Evolutionary conservation across 2,797 vertebrate genomes (phyloP), one percentile per base, ranked within the genome.

Genomic region (Labroides dimidiatus): DNA sequence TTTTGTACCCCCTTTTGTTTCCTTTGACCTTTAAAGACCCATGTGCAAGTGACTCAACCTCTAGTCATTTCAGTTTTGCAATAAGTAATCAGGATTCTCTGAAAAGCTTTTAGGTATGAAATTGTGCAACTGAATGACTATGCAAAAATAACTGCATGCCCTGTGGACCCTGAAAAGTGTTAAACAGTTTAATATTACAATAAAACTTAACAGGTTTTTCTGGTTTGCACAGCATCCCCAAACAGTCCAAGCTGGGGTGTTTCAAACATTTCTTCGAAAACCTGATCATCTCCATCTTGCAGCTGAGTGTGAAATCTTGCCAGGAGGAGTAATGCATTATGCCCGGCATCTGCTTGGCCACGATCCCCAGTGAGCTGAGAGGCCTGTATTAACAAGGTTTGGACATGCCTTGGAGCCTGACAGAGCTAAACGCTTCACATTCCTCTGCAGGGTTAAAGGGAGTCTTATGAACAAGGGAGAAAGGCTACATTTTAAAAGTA

Each of bases 331-430:
- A 39, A 74, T 70, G 23, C 69, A 58, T 80, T 49, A 60, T 72
- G 44, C 49, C 23, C 14, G 10, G 75, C 73, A 82, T 82, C 74
- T 84, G 79, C 81, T 83, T 79, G 81, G 77, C 82, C 56, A 53
- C 8, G 64, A 44, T 77, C 77, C 79, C 75, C 27, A 49, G 78
- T 54, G 79, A 82, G 72, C 37, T 4, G 42, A 70, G 77, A 70
- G 77, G 84, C 87, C 58, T 90, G 89, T 88, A 72, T 82, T 87
- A 88, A 89, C 88, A 89, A 70, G 78, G 82, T 81, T 62, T 76
- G 71, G 80, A 83, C 86, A 80, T 39, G 82, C 84, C 85, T 86
- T 10, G 17, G 42, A 80, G 86, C 79, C 24, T 8, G 16, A 10
- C 65, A 2, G 48, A 72, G 71, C 84, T 49, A 33, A 85, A 87